Base-by-base conservation (phyloP, 2,888 invertebrate species). In the Parnassius smintheus region DNA sequence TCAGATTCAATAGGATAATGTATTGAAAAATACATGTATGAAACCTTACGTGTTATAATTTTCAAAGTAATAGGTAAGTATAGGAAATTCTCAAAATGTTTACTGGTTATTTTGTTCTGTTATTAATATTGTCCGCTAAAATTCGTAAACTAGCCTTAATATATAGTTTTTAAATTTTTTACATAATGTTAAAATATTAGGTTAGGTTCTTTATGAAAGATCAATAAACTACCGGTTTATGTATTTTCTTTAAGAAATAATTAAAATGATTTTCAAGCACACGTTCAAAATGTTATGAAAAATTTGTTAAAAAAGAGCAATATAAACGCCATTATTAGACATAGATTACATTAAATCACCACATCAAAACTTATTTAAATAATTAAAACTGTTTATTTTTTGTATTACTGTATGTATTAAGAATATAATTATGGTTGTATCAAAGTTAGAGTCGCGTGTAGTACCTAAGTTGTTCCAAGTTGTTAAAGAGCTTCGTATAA, bases 321-420 rank as follows among this genome's bases (percentile, higher is more conserved):
- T 88, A 88, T 78, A 79, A 86, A 84, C 79, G 89, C 90, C 89
- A 91, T 91, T 80, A 78, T 1, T 89, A 88, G 85, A 68, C 73
- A 62, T 88, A 88, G 82, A 72, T 80, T 78, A 73, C 64, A 66
- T 57, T 62, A 59, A 55, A 49, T 69, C 72, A 71, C 77, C 75
- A 76, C 58, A 73, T 70, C 70, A 75, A 81, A 75, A 82, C 82
- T 83, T 82, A 71, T 80, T 79, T 69, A 75, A 75, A 67, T 61
- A 66, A 63, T 57, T 66, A 59, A 64, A 65, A 59, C 9, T 61
- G 66, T 64, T 61, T 66, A 55, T 66, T 65, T 58, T 61, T 63
- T 42, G 13, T 65, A 55, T 65, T 65, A 69, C 64, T 72, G 73
- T 69, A 71, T 78, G 77, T 76, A 73, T 71, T 70, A 73, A 70